phyloP scores from a whole-genome alignment of 2,113 vertebrate genomes.

The Paradisaea rubra region DNA sequence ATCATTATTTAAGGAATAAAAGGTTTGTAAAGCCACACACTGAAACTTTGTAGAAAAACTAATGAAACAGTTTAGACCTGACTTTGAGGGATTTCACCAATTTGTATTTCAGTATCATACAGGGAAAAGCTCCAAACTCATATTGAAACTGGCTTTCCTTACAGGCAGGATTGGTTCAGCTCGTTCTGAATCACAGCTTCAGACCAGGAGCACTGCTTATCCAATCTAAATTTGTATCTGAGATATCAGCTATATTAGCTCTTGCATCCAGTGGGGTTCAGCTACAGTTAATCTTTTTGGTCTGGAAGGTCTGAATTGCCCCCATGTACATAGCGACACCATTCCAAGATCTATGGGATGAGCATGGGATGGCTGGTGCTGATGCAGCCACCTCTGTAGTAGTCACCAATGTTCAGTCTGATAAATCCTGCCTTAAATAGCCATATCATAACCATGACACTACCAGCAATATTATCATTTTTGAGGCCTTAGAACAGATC shows the following conservation, averaged over 20 bases:
- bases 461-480: background rate
- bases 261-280: background rate
- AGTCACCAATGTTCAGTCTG: background rate
- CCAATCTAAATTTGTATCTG: background rate
- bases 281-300: background rate
- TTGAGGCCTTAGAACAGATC: background rate
- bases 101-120: background rate
- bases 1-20: background rate
- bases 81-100: background rate
- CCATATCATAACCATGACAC: background rate
- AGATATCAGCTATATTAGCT: background rate
- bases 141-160: background rate
- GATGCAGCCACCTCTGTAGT: background rate
- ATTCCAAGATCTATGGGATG: background rate
- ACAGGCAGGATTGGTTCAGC: background rate
- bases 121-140: background rate
- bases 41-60: background rate
- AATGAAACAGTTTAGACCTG: background rate
- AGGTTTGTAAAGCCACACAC: background rate
- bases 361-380: background rate
- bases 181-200: background rate
- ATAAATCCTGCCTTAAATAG: background rate
- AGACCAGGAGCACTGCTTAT: background rate
- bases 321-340: background rate
- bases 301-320: background rate